Evolutionary conservation across 2,113 vertebrate species (phyloP), one percentile per base, ranked within the genome.

Genomic region (Pseudolaguvia tuberculata): DNA sequence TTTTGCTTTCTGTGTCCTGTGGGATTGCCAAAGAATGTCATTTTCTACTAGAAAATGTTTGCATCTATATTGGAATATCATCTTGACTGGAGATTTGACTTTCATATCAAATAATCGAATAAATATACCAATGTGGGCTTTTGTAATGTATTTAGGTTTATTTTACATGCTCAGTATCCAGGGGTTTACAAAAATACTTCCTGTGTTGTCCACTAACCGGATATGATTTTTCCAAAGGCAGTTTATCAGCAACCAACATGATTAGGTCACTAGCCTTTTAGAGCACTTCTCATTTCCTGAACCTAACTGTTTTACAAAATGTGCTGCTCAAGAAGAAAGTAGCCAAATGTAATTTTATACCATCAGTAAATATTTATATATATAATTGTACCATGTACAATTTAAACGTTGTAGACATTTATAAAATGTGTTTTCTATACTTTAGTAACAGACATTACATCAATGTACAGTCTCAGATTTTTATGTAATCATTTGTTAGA

Each of bases 241-340:
- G 39, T 73, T 83, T 85, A 86, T 85, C 82, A 81, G 48, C 79
- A 83, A 70, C 23, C 80, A 61, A 51, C 65, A 65, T 55, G 27
- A 50, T 52, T 20, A 55, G 9, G 42, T 11, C 25, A 58, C 47
- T 57, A 51, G 12, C 58, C 10, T 65, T 70, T 53, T 50, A 59
- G 61, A 69, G 77, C 29, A 47, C 48, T 23, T n/a, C 13, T 13
- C 11, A 68, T 66, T 68, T 75, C 35, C 31, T 51, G 59, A 42
- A 12, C 8, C 29, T 4, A 39, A n/a, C 20, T 53, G 57, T 8
- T 20, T 57, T n/a, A 27, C 13, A 27, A 56, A n/a, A 5, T 39
- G 31, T 61, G 18, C 39, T 71, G 31, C 6, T 48, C 0, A 1
- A 47, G 1, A 2, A 63, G n/a, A 42, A 63, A 23, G 3, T 63